phyloP scores from a whole-genome alignment of 1,140 invertebrate genomes.

The Choristoneura fumiferana region DNA sequence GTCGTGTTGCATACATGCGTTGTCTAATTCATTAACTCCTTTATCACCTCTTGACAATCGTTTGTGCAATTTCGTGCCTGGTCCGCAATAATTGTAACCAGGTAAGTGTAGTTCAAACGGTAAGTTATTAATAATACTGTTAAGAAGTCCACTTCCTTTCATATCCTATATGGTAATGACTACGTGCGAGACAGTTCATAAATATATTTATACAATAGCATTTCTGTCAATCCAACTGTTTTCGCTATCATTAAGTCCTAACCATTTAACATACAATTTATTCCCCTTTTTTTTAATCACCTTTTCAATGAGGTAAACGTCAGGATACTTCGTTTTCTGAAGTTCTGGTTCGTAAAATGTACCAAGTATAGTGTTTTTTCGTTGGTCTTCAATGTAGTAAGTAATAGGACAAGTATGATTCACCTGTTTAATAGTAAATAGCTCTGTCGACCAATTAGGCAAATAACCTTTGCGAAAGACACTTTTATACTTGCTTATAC shows the following conservation, averaged over 20 bases:
- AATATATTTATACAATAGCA: conserved; percentile 1
- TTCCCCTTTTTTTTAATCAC: conserved; percentile 36
- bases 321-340: conserved; percentile 36
- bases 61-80: conserved; percentile 17
- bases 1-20: conserved; percentile 17
- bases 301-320: conserved; percentile 56
- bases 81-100: too few species aligned
- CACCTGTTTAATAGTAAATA: conserved; percentile 51
- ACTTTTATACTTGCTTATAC: conserved; percentile 56
- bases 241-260: conserved; percentile 41
- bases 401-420: conserved; percentile 47
- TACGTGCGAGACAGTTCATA: background rate
- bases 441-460: conserved; percentile 59
- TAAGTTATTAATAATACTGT: conserved; percentile 1
- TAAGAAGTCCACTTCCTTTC: conserved; percentile 5
- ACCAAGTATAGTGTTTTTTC: conserved; percentile 42
- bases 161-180: background rate
- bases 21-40: conserved; percentile 15
- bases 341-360: conserved; percentile 55
- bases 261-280: conserved; percentile 56
- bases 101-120: conserved; percentile 16
- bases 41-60: conserved; percentile 1
- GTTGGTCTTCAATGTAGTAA: conserved; percentile 46
- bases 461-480: conserved; percentile 59
- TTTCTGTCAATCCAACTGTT: conserved; percentile 46